Evolutionary conservation across 2,797 vertebrate genomes (phyloP), one percentile per base, ranked within the genome.

Genomic region (Borostomias antarcticus): DNA sequence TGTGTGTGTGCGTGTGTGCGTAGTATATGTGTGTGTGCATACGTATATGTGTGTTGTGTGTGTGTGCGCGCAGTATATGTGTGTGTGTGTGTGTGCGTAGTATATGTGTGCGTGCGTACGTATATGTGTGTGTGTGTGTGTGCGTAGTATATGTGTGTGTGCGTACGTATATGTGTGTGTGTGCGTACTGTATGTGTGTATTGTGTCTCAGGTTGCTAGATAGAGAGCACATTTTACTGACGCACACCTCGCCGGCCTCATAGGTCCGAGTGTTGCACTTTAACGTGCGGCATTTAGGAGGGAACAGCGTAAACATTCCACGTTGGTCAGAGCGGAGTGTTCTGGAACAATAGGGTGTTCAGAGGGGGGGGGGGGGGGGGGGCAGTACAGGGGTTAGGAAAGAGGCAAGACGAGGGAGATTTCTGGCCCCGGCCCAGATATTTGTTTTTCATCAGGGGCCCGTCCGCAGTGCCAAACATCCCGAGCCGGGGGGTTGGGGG

Each of bases 261-360:
- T 51, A 48, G 11, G 43, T 40, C 25, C n/a, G 30, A 53, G 47
- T 23, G 21, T 45, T 54, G 62, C 21, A 37, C 19, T n/a, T 70
- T 66, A 58, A 73, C 62, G 62, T 21, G 32, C 43, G 11, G 57
- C 15, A 47, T 68, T 54, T 53, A 66, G 7, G 51, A 10, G 9
- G 1, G 19, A 5, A 17, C 32, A 66, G 60, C 52, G 29, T 72
- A 76, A 73, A 78, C 73, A 73, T 69, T 73, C 19, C 68, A 64
- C 35, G 25, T 30, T 45, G 53, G 48, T 63, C 37, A 63, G 40
- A 58, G 51, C 58, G 60, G 8, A 66, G 69, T 30, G 48, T 69
- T 60, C 72, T 30, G 66, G 68, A 72, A 26, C 69, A 65, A 40
- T 32, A 47, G 32, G 30, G 57, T 40, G n/a, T 68, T 26, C 10